Evolutionary conservation across 2,113 vertebrate species (phyloP).

Genomic region (Pedionomus torquatus): DNA sequence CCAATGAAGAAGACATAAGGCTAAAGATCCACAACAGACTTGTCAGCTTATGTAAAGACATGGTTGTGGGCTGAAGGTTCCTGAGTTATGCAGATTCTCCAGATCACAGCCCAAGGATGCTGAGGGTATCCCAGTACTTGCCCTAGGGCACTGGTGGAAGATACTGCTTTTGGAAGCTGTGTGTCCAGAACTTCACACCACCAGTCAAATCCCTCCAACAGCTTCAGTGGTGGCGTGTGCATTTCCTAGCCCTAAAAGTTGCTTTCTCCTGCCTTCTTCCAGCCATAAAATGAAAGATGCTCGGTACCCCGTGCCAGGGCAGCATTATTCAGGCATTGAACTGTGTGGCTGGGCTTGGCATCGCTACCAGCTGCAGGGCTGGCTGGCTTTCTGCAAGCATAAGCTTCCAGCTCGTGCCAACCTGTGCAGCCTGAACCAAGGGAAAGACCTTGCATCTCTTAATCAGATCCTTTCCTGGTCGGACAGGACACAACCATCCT

Average conservation of each 20-base stretch:
- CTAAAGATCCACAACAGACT: neutral
- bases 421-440: neutral
- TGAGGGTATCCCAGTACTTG: neutral
- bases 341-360: neutral
- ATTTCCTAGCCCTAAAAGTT: neutral
- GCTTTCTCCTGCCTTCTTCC: neutral
- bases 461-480: neutral
- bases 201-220: neutral
- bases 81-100: neutral
- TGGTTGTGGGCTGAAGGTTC: neutral
- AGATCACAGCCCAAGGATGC: neutral
- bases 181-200: neutral
- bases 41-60: neutral
- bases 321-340: neutral
- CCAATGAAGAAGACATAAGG: neutral
- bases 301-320: neutral
- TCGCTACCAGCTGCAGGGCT: fast-evolving
- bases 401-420: neutral
- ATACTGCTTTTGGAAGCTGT: fast-evolving
- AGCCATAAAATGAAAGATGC: neutral
- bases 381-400: neutral
- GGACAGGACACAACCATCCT: neutral
- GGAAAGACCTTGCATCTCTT: neutral
- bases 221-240: neutral
- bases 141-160: neutral